A percentile compares a stretch with the other conserved stretches of the same genome.
phyloP scores from a whole-genome alignment of 2,113 vertebrate species.

The Zapus hudsonius region DNA sequence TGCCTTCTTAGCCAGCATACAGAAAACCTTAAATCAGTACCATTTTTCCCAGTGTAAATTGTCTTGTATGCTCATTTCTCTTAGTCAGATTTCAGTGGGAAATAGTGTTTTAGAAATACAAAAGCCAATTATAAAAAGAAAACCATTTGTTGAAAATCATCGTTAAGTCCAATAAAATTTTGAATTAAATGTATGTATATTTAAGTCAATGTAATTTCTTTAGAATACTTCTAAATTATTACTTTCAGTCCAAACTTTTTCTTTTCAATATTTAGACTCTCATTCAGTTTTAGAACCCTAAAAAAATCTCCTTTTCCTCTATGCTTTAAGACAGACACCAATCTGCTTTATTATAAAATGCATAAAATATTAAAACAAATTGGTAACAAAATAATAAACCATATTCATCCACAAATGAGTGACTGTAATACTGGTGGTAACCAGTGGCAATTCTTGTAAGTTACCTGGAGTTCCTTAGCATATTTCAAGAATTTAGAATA shows the following conservation, averaged over 20 bases:
- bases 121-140: background rate
- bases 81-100: background rate
- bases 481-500: constrained; percentile 41
- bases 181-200: background rate
- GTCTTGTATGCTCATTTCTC: background rate
- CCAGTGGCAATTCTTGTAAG: background rate
- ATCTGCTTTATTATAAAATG: constrained; percentile 1
- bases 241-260: background rate
- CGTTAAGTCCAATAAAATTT: constrained; percentile 24
- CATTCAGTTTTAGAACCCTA: background rate
- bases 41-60: background rate
- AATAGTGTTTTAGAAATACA: background rate
- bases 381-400: background rate
- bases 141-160: background rate
- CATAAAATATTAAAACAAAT: constrained; percentile 35
- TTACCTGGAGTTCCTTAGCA: constrained; percentile 6
- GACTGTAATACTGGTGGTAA: background rate
- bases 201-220: background rate
- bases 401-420: constrained; percentile 46
- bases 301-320: background rate
- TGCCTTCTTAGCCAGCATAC: background rate
- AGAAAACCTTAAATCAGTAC: background rate
- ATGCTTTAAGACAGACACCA: constrained; percentile 23
- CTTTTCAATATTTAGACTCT: background rate
- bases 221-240: constrained; percentile 20